Evolutionary conservation across 2,113 vertebrate genomes (phyloP).

Genomic region (Phylloscopus trochiloides): DNA sequence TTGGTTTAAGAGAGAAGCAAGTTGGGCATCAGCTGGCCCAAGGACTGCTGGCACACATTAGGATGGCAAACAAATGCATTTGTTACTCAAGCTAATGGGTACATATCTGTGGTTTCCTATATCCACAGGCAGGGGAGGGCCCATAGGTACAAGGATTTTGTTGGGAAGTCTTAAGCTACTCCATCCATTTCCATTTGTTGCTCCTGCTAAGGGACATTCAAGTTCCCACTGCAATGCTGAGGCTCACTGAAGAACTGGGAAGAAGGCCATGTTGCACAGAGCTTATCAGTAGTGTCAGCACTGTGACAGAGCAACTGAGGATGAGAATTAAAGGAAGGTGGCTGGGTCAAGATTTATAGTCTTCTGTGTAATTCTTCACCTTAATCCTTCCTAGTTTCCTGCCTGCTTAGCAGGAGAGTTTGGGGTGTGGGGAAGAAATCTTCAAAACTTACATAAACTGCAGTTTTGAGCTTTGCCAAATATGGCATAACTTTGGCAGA

Average conservation of each 20-base stretch:
- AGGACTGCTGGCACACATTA: not conserved
- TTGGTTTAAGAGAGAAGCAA: not conserved
- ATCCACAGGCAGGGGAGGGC: not conserved
- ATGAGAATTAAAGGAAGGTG: not conserved
- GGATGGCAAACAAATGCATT: not conserved
- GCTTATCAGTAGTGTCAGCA: not conserved
- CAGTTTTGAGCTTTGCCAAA: not conserved
- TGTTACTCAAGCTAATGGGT: not conserved
- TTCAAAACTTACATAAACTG: not conserved
- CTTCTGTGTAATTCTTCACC: not conserved
- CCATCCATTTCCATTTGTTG: not conserved
- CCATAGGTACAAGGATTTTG: not conserved
- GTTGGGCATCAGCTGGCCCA: not conserved
- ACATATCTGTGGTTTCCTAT: rapidly evolving
- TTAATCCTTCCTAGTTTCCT: not conserved
- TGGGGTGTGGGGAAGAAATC: not conserved
- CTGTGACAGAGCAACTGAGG: not conserved
- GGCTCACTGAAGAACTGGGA: not conserved
- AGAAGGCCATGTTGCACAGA: not conserved
- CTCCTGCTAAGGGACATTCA: not conserved
- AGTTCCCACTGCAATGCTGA: not conserved
- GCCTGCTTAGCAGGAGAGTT: not conserved
- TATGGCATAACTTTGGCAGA: not conserved
- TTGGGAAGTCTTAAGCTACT: not conserved
- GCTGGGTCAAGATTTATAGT: not conserved